These are phyloP conservation scores for Pyrocephalus nanus DNA, from an alignment of 2,797 vertebrate species.

Conservation along the genomic window DNA sequence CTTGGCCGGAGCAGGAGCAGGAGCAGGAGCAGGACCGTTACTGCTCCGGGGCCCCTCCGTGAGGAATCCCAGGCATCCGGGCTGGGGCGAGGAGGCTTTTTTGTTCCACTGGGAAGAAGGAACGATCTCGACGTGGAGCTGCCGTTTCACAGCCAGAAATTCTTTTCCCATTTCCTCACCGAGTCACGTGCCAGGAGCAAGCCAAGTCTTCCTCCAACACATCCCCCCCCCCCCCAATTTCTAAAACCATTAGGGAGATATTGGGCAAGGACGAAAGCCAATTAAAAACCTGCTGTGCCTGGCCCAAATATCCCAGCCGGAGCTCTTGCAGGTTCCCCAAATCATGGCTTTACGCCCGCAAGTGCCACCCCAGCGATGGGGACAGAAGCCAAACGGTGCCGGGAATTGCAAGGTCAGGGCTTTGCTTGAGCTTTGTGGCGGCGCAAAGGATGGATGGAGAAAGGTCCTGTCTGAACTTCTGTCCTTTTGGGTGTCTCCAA, in stretches of 20 bases:
- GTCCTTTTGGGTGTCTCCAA: constrained; percentile 21
- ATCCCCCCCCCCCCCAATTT: background rate
- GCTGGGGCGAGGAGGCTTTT: constrained; percentile 69
- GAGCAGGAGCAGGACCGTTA: constrained; percentile 58
- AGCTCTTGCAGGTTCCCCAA: constrained; percentile 16
- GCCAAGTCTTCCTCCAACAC: constrained; percentile 39
- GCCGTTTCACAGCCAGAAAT: constrained; percentile 76
- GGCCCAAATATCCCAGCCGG: background rate
- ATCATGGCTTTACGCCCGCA: background rate
- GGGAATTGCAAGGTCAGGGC: background rate
- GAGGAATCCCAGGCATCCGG: constrained; percentile 77
- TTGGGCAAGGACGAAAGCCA: background rate
- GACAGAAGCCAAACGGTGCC: background rate
- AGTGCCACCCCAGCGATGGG: background rate
- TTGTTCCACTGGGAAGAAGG: constrained; percentile 73
- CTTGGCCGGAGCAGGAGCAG: too few species aligned
- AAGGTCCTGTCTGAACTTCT: background rate
- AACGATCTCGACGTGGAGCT: constrained; percentile 70
- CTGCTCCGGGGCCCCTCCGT: constrained; percentile 60
- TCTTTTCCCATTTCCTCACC: constrained; percentile 77
- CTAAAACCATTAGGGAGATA: background rate
- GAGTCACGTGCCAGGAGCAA: constrained; percentile 61
- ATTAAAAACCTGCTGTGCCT: background rate
- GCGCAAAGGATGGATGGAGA: background rate
- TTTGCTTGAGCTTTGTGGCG: background rate